Base-by-base conservation (phyloP, 2,797 vertebrate species). In the Phrynocephalus guinanensis region DNA sequence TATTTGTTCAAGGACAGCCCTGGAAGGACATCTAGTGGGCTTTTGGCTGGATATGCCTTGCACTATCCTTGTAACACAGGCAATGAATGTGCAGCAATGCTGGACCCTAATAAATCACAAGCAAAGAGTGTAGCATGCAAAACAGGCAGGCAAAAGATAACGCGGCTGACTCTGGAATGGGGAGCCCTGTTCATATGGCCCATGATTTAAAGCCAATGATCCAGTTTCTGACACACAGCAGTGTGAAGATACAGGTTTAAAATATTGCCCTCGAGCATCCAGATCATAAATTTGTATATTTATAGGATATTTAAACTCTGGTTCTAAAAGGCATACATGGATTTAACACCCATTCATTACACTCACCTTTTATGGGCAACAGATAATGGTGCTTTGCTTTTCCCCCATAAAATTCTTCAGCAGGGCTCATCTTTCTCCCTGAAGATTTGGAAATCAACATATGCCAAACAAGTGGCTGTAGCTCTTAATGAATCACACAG, bases 1-100 rank as follows among this genome's bases (percentile, higher is more conserved):
- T 1, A n/a, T 26, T 0, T 63, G 68, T 83, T 11, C 78, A 70
- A 78, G 87, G 70, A 77, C 83, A 93, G 94, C 88, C 87, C 90
- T 92, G 89, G 90, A 87, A 87, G 75, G 95, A 91, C 95, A 95
- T 86, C 95, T 95, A 94, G 95, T 93, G 95, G 94, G 76, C 50
- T 85, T 70, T 3, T 5, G 66, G 33, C 82, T 60, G 86, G 73
- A 11, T 77, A 90, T 28, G 52, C 44, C 60, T 87, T 67, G 30
- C 24, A 52, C 77, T 76, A 20, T 30, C 22, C 1, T 73, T 86
- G 79, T 76, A 79, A 67, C 24, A 84, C 79, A 44, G 10, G 24
- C 81, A 2, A 1, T 82, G 22, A 5, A 68, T 83, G 79, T 84
- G 79, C 72, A 72, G 68, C 67, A 18, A 68, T 48, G 22, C 22